Conservation (phyloP, 30 jellyfish, hydroid and myxozoan genomes). For the Chironex yamaguchii region DNA sequence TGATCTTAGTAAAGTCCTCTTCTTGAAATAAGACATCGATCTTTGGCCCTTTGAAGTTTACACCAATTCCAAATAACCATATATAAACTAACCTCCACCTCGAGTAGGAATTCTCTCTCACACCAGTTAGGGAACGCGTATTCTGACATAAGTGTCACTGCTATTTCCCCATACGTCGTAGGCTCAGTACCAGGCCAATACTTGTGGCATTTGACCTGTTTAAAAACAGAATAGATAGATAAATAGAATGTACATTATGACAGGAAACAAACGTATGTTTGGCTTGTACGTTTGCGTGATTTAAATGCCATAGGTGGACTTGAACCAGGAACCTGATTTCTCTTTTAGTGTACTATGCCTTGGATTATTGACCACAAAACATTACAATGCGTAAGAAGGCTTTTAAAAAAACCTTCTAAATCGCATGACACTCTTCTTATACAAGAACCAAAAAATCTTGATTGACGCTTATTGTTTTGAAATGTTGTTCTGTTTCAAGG, state of each 20-base stretch:
- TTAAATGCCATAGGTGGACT: not conserved
- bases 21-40: not conserved
- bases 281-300: not conserved
- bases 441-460: no score
- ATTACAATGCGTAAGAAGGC: no score
- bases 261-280: not conserved
- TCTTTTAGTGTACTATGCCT: no score
- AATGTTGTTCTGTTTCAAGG: no score
- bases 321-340: no score
- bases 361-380: no score
- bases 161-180: slow-evolving; percentile 84
- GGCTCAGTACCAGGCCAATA: slow-evolving; percentile 95
- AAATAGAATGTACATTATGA: not conserved
- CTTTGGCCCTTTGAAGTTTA: no score
- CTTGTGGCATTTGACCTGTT: slow-evolving; percentile 89
- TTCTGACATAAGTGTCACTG: slow-evolving; percentile 72
- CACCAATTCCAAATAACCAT: no score
- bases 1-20: not conserved
- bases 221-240: slow-evolving; percentile 11
- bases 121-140: slow-evolving; percentile 80
- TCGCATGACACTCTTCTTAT: no score
- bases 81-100: slow-evolving; percentile 74
- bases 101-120: slow-evolving; percentile 85
- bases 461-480: no score
- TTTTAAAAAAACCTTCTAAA: no score